These are phyloP conservation scores for Leptodactylus fuscus DNA, from an alignment of 2,113 vertebrate species.

Conservation along the genomic window DNA sequence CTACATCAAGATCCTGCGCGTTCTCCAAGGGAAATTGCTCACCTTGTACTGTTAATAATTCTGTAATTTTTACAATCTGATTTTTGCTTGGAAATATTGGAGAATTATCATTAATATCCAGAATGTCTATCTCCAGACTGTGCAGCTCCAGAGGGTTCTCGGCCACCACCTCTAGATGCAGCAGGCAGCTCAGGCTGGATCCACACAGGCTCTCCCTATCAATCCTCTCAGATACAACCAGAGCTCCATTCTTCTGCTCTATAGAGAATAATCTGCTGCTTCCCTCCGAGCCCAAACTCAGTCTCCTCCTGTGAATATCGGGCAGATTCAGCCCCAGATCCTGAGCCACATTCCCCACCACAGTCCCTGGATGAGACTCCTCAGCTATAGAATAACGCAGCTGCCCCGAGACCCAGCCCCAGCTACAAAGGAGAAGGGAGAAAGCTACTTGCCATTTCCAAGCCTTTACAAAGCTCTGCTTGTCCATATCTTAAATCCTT, in stretches of 20 bases:
- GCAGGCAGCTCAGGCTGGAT: slow-evolving; percentile 2
- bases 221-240: slow-evolving; percentile 51
- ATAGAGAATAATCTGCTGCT: slow-evolving; percentile 59
- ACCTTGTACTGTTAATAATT: slow-evolving; percentile 71
- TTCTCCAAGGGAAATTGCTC: slow-evolving; percentile 76
- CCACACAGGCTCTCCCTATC: slow-evolving; percentile 48
- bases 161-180: slow-evolving; percentile 10
- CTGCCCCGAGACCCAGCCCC: slow-evolving; percentile 79
- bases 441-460: slow-evolving; percentile 27
- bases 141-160: slow-evolving; percentile 26
- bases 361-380: slow-evolving; percentile 78
- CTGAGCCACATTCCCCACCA: slow-evolving; percentile 80
- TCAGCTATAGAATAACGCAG: slow-evolving; percentile 78
- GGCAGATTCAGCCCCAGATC: slow-evolving; percentile 77
- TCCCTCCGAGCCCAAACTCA: slow-evolving; percentile 64
- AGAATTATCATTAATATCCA: slow-evolving; percentile 30
- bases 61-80: slow-evolving; percentile 72
- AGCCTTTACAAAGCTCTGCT: slow-evolving; percentile 12
- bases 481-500: slow-evolving; percentile 55
- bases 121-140: slow-evolving; percentile 25
- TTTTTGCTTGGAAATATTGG: not conserved
- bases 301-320: slow-evolving; percentile 63
- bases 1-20: slow-evolving; percentile 79
- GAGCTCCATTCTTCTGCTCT: slow-evolving; percentile 63
- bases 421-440: slow-evolving; percentile 61